phyloP scores from a whole-genome alignment of 1,140 invertebrate species.

The Drosophila arizonae region DNA sequence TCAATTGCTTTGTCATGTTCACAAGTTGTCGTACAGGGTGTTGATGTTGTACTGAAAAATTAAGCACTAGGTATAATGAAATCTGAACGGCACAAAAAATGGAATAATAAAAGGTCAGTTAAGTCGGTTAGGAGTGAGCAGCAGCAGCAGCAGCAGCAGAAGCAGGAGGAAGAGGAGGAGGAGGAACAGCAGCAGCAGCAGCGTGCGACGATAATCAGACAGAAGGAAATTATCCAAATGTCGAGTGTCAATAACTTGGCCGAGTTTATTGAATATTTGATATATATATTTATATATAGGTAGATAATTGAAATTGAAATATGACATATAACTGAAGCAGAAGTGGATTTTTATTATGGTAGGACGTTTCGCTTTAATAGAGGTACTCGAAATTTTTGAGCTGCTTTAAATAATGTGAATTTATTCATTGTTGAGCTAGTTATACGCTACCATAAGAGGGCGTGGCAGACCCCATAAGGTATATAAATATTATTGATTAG shows the following conservation, averaged over 20 bases:
- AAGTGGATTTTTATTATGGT: no score
- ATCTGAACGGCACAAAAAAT: slow-evolving; percentile 58
- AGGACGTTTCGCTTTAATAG: no score
- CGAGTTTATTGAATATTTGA: slow-evolving; percentile 19
- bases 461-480: no score
- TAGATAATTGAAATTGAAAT: no score
- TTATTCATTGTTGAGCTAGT: no score
- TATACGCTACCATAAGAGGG: no score
- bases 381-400: no score
- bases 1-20: slow-evolving; percentile 81
- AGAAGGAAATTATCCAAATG: neutral
- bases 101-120: slow-evolving; percentile 32
- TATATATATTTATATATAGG: neutral
- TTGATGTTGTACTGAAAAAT: slow-evolving; percentile 80
- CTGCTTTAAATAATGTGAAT: no score
- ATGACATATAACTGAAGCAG: no score
- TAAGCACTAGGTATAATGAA: slow-evolving; percentile 67
- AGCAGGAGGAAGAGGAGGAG: neutral
- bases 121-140: slow-evolving; percentile 8
- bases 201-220: slow-evolving; percentile 17
- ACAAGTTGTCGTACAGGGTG: slow-evolving; percentile 78
- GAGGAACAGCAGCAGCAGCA: slow-evolving; percentile 1
- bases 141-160: slow-evolving; percentile 2
- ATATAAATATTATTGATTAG: no score
- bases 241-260: slow-evolving; percentile 5